These are phyloP conservation scores for Cheilosia impressa DNA, from an alignment of 2,888 invertebrate species.

Conservation along the genomic window DNA sequence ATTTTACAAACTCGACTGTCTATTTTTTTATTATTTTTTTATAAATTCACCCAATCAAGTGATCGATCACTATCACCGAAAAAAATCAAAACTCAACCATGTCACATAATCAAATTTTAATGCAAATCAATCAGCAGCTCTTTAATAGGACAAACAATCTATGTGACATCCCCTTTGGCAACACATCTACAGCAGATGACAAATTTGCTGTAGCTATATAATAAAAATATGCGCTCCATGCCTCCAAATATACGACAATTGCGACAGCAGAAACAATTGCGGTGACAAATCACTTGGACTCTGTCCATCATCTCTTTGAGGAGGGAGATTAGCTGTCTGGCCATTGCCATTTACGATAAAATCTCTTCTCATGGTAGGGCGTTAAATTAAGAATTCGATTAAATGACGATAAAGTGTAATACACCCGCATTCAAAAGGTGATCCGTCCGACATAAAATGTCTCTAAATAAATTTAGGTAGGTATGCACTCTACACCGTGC, in stretches of 20 bases:
- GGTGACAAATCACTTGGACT: slow-evolving; percentile 77
- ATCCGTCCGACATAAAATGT: neutral
- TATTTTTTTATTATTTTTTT: slow-evolving; percentile 26
- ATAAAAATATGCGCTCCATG: neutral
- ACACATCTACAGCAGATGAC: slow-evolving; percentile 55
- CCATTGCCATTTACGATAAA: slow-evolving; percentile 46
- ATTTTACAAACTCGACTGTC: neutral
- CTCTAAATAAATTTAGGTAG: slow-evolving; percentile 31
- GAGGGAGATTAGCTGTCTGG: slow-evolving; percentile 57
- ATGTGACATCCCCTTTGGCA: slow-evolving; percentile 45
- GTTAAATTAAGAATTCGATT: slow-evolving; percentile 70
- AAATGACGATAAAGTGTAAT: slow-evolving; percentile 27
- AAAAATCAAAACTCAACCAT: slow-evolving; percentile 78
- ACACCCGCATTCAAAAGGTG: slow-evolving; percentile 1
- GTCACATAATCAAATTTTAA: slow-evolving; percentile 79
- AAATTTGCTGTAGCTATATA: slow-evolving; percentile 11
- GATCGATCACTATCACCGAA: slow-evolving; percentile 77
- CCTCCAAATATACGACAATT: slow-evolving; percentile 61
- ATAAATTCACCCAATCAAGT: slow-evolving; percentile 67
- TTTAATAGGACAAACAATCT: slow-evolving; percentile 54
- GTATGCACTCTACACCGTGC: neutral
- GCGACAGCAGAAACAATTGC: slow-evolving; percentile 76
- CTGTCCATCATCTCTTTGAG: slow-evolving; percentile 46
- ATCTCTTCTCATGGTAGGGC: slow-evolving; percentile 26
- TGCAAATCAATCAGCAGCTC: slow-evolving; percentile 82